Percentiles rank a stretch among this genome's conserved stretches.
Evolutionary conservation across 2,797 vertebrate species (phyloP).

Genomic region (Notolepis coatsorum): DNA sequence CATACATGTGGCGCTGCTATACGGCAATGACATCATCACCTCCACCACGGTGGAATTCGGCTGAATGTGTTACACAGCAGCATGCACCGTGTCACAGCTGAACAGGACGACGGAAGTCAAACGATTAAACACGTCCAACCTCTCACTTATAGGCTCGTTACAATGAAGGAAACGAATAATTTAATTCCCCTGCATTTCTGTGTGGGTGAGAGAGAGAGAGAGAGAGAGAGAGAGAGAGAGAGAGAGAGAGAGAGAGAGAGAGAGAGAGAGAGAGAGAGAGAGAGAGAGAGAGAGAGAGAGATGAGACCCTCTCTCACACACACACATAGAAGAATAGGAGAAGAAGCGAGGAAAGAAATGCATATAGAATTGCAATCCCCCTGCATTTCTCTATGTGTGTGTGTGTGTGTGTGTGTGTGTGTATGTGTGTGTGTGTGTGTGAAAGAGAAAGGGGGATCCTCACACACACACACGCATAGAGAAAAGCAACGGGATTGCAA

Average conservation of each 20-base stretch:
- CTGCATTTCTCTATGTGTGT: not conserved
- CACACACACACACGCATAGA: too few relatives aligned
- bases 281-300: too few relatives aligned
- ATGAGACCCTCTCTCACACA: too few relatives aligned
- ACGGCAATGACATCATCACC: slow-evolving; percentile 84
- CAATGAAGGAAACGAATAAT: not conserved
- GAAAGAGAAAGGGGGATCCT: too few relatives aligned
- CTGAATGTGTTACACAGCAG: slow-evolving; percentile 27
- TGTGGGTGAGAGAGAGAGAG: not conserved
- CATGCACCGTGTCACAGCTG: slow-evolving; percentile 54
- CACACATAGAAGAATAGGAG: too few relatives aligned
- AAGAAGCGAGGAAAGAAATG: too few relatives aligned
- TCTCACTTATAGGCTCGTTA: slow-evolving; percentile 50
- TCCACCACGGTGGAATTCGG: slow-evolving; percentile 51
- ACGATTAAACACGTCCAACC: slow-evolving; percentile 18
- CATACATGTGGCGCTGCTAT: slow-evolving; percentile 75
- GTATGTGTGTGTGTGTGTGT: not conserved
- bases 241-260: too few relatives aligned
- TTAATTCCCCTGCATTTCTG: slow-evolving; percentile 2
- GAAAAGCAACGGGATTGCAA: too few relatives aligned
- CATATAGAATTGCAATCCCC: too few relatives aligned
- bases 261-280: too few relatives aligned
- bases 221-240: not conserved
- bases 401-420: not conserved
- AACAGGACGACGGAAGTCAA: slow-evolving; percentile 45